phyloP scores from a whole-genome alignment of 2,888 invertebrate species.

The Clostera curtula region DNA sequence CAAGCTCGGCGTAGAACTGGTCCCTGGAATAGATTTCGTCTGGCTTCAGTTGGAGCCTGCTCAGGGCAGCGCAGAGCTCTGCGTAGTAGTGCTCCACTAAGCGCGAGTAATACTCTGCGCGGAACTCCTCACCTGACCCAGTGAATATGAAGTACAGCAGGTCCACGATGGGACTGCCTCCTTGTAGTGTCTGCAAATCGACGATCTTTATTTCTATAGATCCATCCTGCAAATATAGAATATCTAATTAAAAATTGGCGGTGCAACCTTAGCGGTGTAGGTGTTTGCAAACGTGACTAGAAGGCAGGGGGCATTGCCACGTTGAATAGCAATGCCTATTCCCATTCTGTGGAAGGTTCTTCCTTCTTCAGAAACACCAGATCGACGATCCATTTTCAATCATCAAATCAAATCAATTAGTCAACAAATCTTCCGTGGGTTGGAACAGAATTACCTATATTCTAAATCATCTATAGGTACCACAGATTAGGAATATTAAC shows the following conservation, averaged over 20 bases:
- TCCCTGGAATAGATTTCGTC: slow-evolving; percentile 34
- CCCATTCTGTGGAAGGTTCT: too few relatives aligned
- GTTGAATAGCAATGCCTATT: too few relatives aligned
- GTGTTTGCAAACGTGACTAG: too few relatives aligned
- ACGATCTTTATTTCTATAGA: slow-evolving; percentile 31
- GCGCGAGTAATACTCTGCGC: slow-evolving; percentile 25
- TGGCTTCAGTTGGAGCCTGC: slow-evolving; percentile 28
- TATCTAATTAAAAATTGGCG: background rate
- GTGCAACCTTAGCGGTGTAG: too few relatives aligned
- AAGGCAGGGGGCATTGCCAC: too few relatives aligned
- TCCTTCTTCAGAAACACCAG: too few relatives aligned
- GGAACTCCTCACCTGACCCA: slow-evolving; percentile 44
- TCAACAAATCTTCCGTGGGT: too few relatives aligned
- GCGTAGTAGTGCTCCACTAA: slow-evolving; percentile 31
- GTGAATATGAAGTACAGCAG: slow-evolving; percentile 47
- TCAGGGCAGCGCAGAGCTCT: slow-evolving; percentile 28
- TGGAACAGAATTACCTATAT: too few relatives aligned
- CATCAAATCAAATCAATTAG: too few relatives aligned
- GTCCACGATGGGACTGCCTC: slow-evolving; percentile 37
- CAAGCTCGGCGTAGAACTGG: slow-evolving; percentile 36
- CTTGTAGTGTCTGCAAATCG: slow-evolving; percentile 47
- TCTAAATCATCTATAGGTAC: too few relatives aligned
- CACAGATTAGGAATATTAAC: too few relatives aligned
- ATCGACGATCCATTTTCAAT: too few relatives aligned
- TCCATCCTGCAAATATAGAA: slow-evolving; percentile 29